Conservation (phyloP, 2,888 invertebrate species). For the Ecliptopera silaceata region DNA sequence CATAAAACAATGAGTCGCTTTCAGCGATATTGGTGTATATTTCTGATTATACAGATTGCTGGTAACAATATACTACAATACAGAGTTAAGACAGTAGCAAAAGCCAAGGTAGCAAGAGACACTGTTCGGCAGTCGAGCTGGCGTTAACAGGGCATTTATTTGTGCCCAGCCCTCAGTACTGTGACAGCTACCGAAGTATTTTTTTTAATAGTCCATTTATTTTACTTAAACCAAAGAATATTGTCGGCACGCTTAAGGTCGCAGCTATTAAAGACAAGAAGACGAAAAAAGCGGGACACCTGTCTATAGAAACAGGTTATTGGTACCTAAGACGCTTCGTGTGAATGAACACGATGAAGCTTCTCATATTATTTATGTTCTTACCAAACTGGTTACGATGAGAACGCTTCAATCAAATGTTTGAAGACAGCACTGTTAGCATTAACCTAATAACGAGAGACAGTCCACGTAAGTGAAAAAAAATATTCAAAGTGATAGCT, state of each 20-base stretch:
- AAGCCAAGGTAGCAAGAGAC: no score
- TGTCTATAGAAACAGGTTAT: conserved; percentile 72
- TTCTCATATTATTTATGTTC: conserved; percentile 57
- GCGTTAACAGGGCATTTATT: no score
- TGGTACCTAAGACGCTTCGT: conserved; percentile 51
- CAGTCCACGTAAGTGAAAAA: background rate
- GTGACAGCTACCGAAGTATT: background rate
- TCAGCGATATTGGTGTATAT: no score
- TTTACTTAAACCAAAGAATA: conserved; percentile 14
- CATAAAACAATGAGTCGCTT: conserved; percentile 52
- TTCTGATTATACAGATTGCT: no score
- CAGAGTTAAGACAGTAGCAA: no score
- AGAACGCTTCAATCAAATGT: conserved; percentile 50
- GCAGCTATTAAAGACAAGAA: conserved; percentile 45
- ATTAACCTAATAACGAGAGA: conserved; percentile 13
- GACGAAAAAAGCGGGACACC: conserved; percentile 59
- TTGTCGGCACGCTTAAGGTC: conserved; percentile 50
- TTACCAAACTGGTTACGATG: conserved; percentile 64
- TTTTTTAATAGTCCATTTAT: background rate
- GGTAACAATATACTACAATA: no score
- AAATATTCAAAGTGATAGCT: background rate
- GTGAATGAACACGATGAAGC: conserved; percentile 70
- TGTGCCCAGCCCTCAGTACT: background rate
- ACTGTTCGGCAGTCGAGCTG: no score
- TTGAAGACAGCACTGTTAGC: conserved; percentile 36